A percentile compares a stretch with the other conserved stretches of the same genome.
These are phyloP conservation scores for Drosophila murphyi DNA, from an alignment of 1,140 invertebrate genomes.

Conservation along the genomic window DNA sequence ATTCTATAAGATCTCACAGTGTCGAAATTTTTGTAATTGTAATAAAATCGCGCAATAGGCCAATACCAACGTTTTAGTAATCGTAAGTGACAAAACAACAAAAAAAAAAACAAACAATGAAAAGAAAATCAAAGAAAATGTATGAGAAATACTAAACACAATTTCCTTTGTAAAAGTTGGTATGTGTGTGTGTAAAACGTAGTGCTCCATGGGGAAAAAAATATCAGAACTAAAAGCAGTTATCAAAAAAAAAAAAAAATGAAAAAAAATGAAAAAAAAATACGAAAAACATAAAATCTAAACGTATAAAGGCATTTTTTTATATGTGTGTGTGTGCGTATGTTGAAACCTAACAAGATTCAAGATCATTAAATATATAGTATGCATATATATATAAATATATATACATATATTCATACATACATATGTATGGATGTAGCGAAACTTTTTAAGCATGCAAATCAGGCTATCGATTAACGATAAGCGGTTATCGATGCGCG, in stretches of 20 bases:
- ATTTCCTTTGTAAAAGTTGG: conserved; percentile 52
- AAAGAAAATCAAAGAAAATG: background rate
- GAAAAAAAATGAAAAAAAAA: conserved; percentile 12
- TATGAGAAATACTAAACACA: conserved; percentile 38
- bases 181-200: conserved; percentile 44
- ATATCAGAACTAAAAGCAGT: conserved; percentile 53
- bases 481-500: conserved; percentile 17
- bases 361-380: conserved; percentile 48
- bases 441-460: conserved; percentile 18
- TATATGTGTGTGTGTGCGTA: conserved; percentile 55
- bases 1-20: conserved; percentile 40
- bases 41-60: conserved; percentile 75
- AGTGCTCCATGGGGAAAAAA: conserved; percentile 32
- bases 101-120: conserved; percentile 32
- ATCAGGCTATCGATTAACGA: conserved; percentile 6
- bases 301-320: conserved; percentile 55
- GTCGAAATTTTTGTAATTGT: conserved; percentile 56
- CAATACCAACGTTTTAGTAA: conserved; percentile 76
- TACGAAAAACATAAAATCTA: conserved; percentile 35
- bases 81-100: conserved; percentile 54
- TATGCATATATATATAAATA: conserved; percentile 36
- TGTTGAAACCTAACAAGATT: conserved; percentile 57
- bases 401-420: conserved; percentile 27
- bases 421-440: conserved; percentile 15
- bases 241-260: conserved; percentile 38